Conservation (phyloP, 1,140 invertebrate genomes). For the Penaeus chinensis region DNA sequence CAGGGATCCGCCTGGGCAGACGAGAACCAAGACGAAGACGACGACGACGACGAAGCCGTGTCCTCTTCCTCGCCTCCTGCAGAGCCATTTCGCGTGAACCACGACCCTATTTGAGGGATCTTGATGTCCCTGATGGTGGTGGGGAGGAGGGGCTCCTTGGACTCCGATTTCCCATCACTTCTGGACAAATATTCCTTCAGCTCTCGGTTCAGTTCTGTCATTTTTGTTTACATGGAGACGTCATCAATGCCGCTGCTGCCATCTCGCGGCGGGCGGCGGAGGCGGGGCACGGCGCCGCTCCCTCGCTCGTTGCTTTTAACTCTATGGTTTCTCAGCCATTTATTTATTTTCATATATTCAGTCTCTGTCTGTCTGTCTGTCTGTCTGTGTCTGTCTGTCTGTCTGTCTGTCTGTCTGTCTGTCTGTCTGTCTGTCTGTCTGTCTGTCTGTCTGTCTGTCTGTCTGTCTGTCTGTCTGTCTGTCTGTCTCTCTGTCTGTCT, state of each 20-base stretch:
- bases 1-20: conserved; percentile 56
- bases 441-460: accelerated
- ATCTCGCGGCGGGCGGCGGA: neutral
- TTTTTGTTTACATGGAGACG: conserved; percentile 54
- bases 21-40: conserved; percentile 53
- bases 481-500: accelerated
- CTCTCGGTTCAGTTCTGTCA: conserved; percentile 63
- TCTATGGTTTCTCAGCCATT: too few species aligned
- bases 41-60: conserved; percentile 6
- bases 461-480: accelerated
- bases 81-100: conserved; percentile 50
- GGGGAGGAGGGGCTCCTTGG: conserved; percentile 54
- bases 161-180: conserved; percentile 46
- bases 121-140: conserved; percentile 58
- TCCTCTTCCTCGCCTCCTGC: conserved; percentile 41
- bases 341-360: too few species aligned
- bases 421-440: too few species aligned
- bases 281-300: neutral
- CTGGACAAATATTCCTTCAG: conserved; percentile 60
- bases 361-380: too few species aligned
- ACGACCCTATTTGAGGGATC: conserved; percentile 57
- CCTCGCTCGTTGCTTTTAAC: too few species aligned
- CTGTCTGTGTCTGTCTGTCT: too few species aligned
- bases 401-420: too few species aligned
- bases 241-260: conserved; percentile 1